Evolutionary conservation across 2,113 vertebrate species (phyloP).

Genomic region (Myanophis thanlyinensis): DNA sequence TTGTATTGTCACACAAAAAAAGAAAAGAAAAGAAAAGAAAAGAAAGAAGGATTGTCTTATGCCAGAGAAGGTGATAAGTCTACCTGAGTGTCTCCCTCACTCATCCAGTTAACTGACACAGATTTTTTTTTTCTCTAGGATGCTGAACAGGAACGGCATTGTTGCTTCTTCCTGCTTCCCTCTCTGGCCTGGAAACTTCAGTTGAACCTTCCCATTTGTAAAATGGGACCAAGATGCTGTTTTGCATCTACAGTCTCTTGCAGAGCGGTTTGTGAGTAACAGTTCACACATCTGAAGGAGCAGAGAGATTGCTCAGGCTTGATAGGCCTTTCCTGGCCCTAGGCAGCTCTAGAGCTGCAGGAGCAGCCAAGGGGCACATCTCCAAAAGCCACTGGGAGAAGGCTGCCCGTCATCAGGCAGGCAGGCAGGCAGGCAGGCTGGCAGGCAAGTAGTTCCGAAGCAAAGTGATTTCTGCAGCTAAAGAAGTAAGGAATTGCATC

Average conservation of each 20-base stretch:
- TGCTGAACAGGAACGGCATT: no score
- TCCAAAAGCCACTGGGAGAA: neutral
- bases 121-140: neutral
- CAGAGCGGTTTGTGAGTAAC: neutral
- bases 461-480: neutral
- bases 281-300: neutral
- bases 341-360: neutral
- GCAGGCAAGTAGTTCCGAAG: no score
- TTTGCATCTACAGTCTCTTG: neutral
- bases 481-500: accelerated
- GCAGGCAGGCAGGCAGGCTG: no score
- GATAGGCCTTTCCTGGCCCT: neutral
- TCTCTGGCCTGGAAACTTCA: neutral
- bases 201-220: neutral
- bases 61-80: neutral
- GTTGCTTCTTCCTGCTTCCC: no score
- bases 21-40: no score
- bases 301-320: neutral
- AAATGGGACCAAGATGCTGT: neutral
- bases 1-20: no score
- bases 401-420: neutral
- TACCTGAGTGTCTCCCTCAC: neutral
- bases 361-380: neutral
- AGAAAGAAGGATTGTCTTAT: no score
- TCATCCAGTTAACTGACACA: neutral